Base-by-base conservation (phyloP, 2,797 vertebrate genomes). In the Carapus acus region DNA sequence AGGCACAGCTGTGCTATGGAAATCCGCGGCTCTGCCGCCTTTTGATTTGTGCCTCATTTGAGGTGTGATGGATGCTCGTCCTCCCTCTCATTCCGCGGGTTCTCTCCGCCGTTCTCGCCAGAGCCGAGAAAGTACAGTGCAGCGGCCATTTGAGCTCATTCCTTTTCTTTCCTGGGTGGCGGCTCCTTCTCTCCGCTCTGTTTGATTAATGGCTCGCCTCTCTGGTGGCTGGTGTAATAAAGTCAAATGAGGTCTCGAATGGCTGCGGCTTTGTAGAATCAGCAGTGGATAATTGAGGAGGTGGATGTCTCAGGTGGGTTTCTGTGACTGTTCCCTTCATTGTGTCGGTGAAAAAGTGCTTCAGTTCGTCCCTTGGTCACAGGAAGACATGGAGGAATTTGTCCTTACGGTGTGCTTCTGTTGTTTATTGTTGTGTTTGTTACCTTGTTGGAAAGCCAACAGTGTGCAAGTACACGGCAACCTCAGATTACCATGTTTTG, bases 241-340 rank as follows among this genome's bases (percentile, higher is more conserved):
- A 83, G 77, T 82, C 74, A 80, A 76, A 84, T 75, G 77, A 81
- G 67, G 66, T 76, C 76, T 76, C 49, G 27, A 69, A 67, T 63
- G 76, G 73, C 70, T 60, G 43, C 65, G 62, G 62, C 72, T 77
- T 74, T 78, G 79, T 76, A 69, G 75, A 77, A 74, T 79, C 71
- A 71, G 80, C 75, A 74, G 69, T 40, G 61, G 71, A 48, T 78
- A 81, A 81, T 75, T 72, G 77, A 77, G 68, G 73, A 68, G 60
- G 72, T 64, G 69, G 65, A 54, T 50, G 57, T 72, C 76, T 74
- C 80, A 67, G 73, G 66, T 73, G 73, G 44, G 45, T 42, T 23
- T 61, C 52, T 27, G 20, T 69, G 59, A 67, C 62, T 54, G 33
- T 38, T 54, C 52, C 20, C 43, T 54, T 69, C 51, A 43, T 73